Evolutionary conservation across 2,113 vertebrate species (phyloP).

Genomic region (Odontesthes bonariensis): DNA sequence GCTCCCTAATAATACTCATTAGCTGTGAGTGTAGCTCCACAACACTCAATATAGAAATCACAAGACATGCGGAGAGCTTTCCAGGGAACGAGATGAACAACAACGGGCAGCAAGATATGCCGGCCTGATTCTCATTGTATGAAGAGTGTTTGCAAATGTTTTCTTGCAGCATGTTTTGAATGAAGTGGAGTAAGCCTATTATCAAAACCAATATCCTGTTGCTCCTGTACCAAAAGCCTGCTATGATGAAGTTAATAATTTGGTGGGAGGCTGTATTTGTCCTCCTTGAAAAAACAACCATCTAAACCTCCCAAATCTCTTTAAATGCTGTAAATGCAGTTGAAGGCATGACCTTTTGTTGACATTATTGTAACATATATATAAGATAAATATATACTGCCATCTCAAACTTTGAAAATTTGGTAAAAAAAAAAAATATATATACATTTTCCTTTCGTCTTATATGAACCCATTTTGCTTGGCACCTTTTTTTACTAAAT

Average conservation of each 20-base stretch:
- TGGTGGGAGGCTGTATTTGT: constrained; percentile 30
- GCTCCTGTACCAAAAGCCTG: constrained; percentile 19
- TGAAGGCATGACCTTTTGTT: background rate
- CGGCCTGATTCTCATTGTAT: constrained; percentile 13
- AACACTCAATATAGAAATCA: constrained; percentile 25
- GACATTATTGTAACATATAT: background rate
- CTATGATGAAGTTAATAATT: constrained; percentile 8
- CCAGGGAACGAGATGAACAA: constrained; percentile 18
- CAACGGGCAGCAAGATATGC: constrained; percentile 13
- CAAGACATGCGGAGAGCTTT: constrained; percentile 7
- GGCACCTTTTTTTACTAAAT: background rate
- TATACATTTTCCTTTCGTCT: background rate
- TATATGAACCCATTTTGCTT: background rate
- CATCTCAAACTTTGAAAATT: background rate
- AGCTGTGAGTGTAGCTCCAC: constrained; percentile 61
- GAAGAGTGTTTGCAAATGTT: constrained; percentile 24
- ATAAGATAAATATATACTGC: background rate
- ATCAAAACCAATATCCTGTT: constrained; percentile 35
- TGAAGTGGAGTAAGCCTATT: constrained; percentile 33
- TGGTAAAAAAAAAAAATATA: too few species aligned
- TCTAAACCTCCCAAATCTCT: constrained; percentile 1
- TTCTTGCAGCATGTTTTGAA: constrained; percentile 18
- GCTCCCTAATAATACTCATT: constrained; percentile 76
- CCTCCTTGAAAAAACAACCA: constrained; percentile 4
- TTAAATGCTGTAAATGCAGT: constrained; percentile 16